Conservation (phyloP, 1,140 invertebrate species). For the Ceratitis capitata region DNA sequence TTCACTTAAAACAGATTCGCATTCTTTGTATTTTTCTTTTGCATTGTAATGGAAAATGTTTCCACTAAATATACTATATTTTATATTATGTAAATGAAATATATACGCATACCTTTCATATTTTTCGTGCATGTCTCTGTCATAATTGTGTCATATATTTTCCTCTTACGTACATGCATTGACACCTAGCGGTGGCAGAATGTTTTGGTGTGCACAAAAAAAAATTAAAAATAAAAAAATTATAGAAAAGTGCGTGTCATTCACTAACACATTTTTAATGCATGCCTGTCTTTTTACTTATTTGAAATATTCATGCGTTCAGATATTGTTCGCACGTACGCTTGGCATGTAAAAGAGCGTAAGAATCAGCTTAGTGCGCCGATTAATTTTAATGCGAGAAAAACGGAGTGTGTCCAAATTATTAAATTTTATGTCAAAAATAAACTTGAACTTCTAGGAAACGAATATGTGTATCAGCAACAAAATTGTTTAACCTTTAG, state of each 20-base stretch:
- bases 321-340: too few relatives aligned
- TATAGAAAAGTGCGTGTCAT: not conserved
- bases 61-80: not conserved
- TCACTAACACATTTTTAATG: not conserved
- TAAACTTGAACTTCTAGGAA: too few relatives aligned
- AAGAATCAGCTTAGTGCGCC: too few relatives aligned
- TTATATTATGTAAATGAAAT: not conserved
- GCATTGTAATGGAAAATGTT: not conserved
- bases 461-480: too few relatives aligned
- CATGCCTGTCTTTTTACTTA: too few relatives aligned
- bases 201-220: not conserved
- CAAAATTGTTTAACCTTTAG: too few relatives aligned
- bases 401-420: too few relatives aligned
- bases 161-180: not conserved
- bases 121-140: not conserved
- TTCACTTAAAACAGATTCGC: not conserved
- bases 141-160: not conserved
- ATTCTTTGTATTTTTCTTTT: not conserved
- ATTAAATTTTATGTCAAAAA: too few relatives aligned
- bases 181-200: not conserved
- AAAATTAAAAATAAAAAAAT: too few relatives aligned
- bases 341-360: not conserved
- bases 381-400: too few relatives aligned
- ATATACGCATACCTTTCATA: not conserved
- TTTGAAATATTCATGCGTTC: too few relatives aligned